Percentiles rank a stretch among this genome's conserved stretches.
Conservation (phyloP, 2,888 invertebrate species). For the Thereva unica region DNA sequence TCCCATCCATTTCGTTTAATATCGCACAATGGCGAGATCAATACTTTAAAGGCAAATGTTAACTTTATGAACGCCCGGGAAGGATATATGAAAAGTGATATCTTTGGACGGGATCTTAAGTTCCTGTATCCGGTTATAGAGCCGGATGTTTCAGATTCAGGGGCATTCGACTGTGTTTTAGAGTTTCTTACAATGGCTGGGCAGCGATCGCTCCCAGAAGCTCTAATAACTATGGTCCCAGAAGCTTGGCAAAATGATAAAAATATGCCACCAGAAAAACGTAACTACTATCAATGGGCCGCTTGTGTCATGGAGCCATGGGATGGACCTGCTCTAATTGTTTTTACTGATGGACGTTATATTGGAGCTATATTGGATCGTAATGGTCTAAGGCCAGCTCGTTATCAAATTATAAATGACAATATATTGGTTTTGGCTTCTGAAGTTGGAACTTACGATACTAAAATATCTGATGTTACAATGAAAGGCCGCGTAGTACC, state of each 20-base stretch:
- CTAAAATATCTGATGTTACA: slow-evolving; percentile 84
- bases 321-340: slow-evolving; percentile 96
- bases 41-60: slow-evolving; percentile 96
- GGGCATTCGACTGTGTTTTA: slow-evolving; percentile 96
- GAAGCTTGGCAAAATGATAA: slow-evolving; percentile 97
- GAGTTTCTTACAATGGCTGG: slow-evolving; percentile 98
- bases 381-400: slow-evolving; percentile 95
- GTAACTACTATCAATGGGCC: slow-evolving; percentile 97
- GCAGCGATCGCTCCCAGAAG: slow-evolving; percentile 88
- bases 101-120: slow-evolving; percentile 78
- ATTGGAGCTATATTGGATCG: slow-evolving; percentile 85
- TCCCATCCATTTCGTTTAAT: slow-evolving; percentile 92
- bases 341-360: slow-evolving; percentile 97
- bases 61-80: slow-evolving; percentile 99
- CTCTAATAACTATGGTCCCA: slow-evolving; percentile 99
- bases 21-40: slow-evolving; percentile 99
- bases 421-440: slow-evolving; percentile 98
- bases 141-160: slow-evolving; percentile 96
- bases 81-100: slow-evolving; percentile 90
- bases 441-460: slow-evolving; percentile 96
- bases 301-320: slow-evolving; percentile 99
- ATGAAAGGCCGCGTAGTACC: slow-evolving; percentile 97
- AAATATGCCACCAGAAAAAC: slow-evolving; percentile 89
- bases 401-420: slow-evolving; percentile 95
- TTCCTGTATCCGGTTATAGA: slow-evolving; percentile 96